Conservation (phyloP, 1,140 invertebrate species). For the Hycleus phaleratus region DNA sequence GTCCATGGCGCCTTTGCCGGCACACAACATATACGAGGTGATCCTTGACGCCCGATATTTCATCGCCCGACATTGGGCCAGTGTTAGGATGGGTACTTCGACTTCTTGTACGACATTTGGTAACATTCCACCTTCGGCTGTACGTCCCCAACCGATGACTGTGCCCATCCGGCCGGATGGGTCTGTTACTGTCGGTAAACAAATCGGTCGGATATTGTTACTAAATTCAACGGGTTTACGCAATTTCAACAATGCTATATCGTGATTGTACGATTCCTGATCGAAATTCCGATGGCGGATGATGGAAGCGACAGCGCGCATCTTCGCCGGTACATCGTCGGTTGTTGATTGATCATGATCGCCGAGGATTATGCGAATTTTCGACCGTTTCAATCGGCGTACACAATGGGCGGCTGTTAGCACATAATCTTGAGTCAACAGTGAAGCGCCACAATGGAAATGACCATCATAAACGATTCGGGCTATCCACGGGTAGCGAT, state of each 20-base stretch:
- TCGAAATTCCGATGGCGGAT: constrained; percentile 76
- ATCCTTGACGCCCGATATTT: constrained; percentile 74
- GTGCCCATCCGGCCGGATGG: constrained; percentile 65
- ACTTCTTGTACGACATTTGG: constrained; percentile 74
- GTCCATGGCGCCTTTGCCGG: constrained; percentile 68
- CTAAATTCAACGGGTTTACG: constrained; percentile 68
- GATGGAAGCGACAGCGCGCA: constrained; percentile 68
- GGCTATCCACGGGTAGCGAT: constrained; percentile 83
- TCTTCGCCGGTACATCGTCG: constrained; percentile 64
- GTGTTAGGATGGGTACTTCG: constrained; percentile 71
- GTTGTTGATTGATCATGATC: constrained; percentile 75
- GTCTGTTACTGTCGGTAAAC: constrained; percentile 63
- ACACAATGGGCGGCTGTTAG: constrained; percentile 62
- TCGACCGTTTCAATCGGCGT: constrained; percentile 62
- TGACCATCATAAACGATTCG: constrained; percentile 75
- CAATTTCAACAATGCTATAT: constrained; percentile 72
- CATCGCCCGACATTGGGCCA: constrained; percentile 68
- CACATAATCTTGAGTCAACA: constrained; percentile 64
- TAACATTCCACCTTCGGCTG: constrained; percentile 70
- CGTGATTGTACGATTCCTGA: constrained; percentile 76
- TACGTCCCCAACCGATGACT: constrained; percentile 78
- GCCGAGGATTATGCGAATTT: constrained; percentile 69
- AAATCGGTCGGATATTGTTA: constrained; percentile 72
- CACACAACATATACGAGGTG: constrained; percentile 72
- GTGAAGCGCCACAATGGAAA: constrained; percentile 83